These are phyloP conservation scores for Tragopan temminckii DNA, from an alignment of 2,797 vertebrate genomes.

Conservation along the genomic window DNA sequence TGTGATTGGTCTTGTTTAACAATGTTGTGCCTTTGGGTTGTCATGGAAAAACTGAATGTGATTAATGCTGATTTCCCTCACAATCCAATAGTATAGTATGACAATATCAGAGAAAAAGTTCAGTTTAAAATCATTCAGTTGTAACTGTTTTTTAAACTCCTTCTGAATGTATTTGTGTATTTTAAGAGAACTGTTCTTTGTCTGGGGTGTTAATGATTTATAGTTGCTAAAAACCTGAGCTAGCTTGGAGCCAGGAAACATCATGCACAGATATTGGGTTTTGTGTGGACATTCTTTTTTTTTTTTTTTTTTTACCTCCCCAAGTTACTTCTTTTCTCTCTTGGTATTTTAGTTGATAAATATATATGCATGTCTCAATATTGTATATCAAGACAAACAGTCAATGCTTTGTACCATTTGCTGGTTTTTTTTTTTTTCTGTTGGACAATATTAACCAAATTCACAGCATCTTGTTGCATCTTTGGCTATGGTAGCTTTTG, in stretches of 20 bases:
- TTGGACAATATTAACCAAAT: not conserved
- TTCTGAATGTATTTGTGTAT: not conserved
- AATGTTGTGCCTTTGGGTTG: not conserved
- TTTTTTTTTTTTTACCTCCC: not conserved
- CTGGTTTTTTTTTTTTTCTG: not conserved
- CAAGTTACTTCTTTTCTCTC: not conserved
- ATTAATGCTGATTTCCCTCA: not conserved
- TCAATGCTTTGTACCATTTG: not conserved
- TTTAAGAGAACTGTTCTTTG: not conserved
- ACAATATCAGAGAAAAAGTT: not conserved
- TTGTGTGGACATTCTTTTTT: not conserved
- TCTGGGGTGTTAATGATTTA: conserved; percentile 1
- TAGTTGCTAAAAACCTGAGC: not conserved
- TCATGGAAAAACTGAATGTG: not conserved
- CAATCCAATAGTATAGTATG: not conserved
- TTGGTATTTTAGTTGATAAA: not conserved
- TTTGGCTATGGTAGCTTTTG: not conserved
- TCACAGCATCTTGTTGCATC: not conserved
- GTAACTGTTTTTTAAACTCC: not conserved
- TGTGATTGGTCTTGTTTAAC: not conserved
- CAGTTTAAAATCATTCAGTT: not conserved
- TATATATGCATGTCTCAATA: not conserved
- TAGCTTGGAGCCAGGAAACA: not conserved
- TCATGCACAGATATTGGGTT: not conserved
- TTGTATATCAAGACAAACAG: not conserved